A percentile compares a stretch with the other conserved stretches of the same genome.
Conservation (phyloP, 2,888 invertebrate species). For the Tenthredo livida region DNA sequence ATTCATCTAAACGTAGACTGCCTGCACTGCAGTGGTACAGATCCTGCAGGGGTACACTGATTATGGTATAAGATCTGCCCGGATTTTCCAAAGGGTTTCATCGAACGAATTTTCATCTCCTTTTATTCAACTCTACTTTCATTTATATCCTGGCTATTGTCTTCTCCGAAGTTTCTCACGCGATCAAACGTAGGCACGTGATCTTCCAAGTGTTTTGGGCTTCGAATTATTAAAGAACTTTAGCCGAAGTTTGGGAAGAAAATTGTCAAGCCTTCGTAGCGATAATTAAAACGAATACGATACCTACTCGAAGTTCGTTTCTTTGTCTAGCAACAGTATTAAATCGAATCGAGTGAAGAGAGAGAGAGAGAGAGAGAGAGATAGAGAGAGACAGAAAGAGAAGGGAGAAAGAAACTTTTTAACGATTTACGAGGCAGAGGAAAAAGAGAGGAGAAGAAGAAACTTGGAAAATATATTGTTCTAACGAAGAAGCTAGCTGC, state of each 20-base stretch:
- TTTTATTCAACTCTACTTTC: background rate
- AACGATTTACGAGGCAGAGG: background rate
- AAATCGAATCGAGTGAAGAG: background rate
- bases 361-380: background rate
- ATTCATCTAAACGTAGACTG: conserved; percentile 9
- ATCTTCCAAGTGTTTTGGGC: background rate
- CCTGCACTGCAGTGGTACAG: background rate
- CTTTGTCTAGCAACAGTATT: background rate
- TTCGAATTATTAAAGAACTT: background rate
- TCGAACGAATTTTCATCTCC: background rate
- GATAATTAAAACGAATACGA: conserved; percentile 10
- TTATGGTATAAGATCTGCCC: background rate
- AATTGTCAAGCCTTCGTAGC: conserved; percentile 2
- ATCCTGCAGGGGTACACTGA: background rate
- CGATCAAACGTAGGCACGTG: background rate
- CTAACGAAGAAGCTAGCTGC: background rate
- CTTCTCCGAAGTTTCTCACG: background rate
- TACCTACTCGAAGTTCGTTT: background rate
- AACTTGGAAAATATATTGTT: conserved; percentile 5
- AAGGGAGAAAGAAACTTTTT: background rate
- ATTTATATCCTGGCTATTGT: background rate
- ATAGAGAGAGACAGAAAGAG: background rate
- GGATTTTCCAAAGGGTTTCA: background rate
- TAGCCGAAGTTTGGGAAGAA: background rate
- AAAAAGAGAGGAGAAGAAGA: background rate